Evolutionary conservation across 2,797 vertebrate genomes (phyloP), one percentile per base, ranked within the genome.

Genomic region (Syngnathus rostellatus): DNA sequence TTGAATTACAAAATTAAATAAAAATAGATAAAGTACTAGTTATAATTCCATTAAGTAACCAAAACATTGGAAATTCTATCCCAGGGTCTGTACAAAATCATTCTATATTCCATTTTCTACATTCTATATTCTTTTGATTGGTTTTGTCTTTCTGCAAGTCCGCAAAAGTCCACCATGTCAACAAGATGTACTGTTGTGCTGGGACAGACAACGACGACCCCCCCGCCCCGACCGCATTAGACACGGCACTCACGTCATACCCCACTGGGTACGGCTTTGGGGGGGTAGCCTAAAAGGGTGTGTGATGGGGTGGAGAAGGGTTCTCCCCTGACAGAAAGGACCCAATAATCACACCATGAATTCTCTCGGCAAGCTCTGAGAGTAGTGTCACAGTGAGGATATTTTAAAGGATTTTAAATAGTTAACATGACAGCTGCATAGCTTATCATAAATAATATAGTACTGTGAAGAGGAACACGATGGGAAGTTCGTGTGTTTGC

Each of bases 361-460:
- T 16, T 17, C 55, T 17, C 31, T 31, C 54, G 17, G 25, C 11
- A 57, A 37, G 25, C 25, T 12, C 54, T 31, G 25, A 55, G 23
- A 55, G 54, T 37, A 7, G 25, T 58, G 55, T 17, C 25, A 37
- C 55, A 16, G 31, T 2, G 7, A 58, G 55, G 55, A 37, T 31
- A 58, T 58, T 58, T 58, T 58, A 58, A 58, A 58, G 7, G 31
- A 8, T 38, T 37, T 58, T 58, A 37, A 58, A 58, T 58, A 17
- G 55, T 58, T 58, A 58, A 58, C 55, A 58, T 58, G 55, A 38
- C 16, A 37, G 25, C 55, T 37, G 55, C 11, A 38, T 53, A 5
- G 50, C 50, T 53, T 21, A 9, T 21, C 50, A 21, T 58, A 37
- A 58, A 58, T 58, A 58, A 58, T 58, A 7, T 16, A 58, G 16